These are phyloP conservation scores for Acleris laterana DNA, from an alignment of 2,888 invertebrate species.

Conservation along the genomic window DNA sequence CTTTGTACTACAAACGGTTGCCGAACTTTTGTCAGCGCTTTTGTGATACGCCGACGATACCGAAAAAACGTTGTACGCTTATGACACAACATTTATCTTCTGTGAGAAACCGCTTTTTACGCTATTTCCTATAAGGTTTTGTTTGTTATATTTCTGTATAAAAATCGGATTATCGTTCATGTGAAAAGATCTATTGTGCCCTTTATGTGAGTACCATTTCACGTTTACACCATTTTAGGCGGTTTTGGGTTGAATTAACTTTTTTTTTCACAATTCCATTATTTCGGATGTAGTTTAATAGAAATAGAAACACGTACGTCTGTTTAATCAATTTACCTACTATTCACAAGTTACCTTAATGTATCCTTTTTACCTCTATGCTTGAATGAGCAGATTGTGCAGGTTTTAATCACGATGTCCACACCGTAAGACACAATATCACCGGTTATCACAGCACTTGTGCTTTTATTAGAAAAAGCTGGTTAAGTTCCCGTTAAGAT, in stretches of 20 bases:
- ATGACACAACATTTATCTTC: constrained; percentile 58
- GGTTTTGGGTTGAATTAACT: background rate
- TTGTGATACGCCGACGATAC: constrained; percentile 61
- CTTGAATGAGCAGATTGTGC: too few relatives aligned
- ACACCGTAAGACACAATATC: too few relatives aligned
- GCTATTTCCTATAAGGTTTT: constrained; percentile 39
- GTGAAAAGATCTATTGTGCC: constrained; percentile 27
- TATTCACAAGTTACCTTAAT: too few relatives aligned
- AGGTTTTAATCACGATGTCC: too few relatives aligned
- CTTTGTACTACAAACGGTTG: constrained; percentile 62
- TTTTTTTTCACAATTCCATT: background rate
- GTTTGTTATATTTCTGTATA: constrained; percentile 43
- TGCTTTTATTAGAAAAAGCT: too few relatives aligned
- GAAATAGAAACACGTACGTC: too few relatives aligned
- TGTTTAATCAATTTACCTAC: too few relatives aligned
- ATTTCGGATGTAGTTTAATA: background rate
- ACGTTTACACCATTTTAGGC: background rate
- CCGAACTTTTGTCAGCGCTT: constrained; percentile 65
- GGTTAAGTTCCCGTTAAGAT: too few relatives aligned
- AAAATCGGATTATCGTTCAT: constrained; percentile 50
- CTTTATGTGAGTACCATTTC: constrained; percentile 24
- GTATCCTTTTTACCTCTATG: too few relatives aligned
- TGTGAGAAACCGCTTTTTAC: constrained; percentile 61
- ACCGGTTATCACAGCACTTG: too few relatives aligned
- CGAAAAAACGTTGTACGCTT: constrained; percentile 54